A percentile compares a stretch with the other conserved stretches of the same genome.
Conservation (phyloP, 2,797 vertebrate species). For the Myotis daubentonii region DNA sequence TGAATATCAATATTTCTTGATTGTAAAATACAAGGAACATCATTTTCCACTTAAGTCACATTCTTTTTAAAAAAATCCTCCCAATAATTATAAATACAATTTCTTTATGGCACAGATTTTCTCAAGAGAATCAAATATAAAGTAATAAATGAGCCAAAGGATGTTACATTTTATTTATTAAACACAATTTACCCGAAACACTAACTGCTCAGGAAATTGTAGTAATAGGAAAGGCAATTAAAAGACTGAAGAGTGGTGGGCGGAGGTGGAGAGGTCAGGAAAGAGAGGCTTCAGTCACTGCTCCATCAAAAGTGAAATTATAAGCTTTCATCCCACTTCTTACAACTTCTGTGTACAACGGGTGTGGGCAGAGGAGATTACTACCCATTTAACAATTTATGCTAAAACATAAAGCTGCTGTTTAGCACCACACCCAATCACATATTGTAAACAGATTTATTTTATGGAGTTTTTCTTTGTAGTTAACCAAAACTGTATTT, state of each 20-base stretch:
- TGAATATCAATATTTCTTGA: background rate
- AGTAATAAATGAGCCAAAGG: slow-evolving; percentile 29
- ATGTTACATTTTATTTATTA: slow-evolving; percentile 5
- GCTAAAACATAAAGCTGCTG: slow-evolving; percentile 56
- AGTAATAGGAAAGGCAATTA: background rate
- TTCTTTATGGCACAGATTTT: background rate
- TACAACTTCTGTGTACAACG: slow-evolving; percentile 26
- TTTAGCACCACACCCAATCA: slow-evolving; percentile 60
- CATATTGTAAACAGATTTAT: slow-evolving; percentile 65
- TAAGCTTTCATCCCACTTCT: slow-evolving; percentile 1
- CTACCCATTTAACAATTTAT: slow-evolving; percentile 60
- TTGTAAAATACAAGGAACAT: background rate
- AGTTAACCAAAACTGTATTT: slow-evolving; percentile 65
- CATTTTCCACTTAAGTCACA: background rate
- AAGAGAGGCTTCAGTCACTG: slow-evolving; percentile 8
- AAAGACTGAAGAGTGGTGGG: background rate
- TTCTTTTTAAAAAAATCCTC: background rate
- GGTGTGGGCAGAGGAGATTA: slow-evolving; percentile 48
- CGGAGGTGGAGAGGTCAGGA: background rate
- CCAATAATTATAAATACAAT: background rate
- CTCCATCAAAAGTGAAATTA: slow-evolving; percentile 50
- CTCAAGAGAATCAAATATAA: background rate
- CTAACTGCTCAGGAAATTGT: background rate
- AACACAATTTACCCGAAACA: background rate
- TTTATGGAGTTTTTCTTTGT: slow-evolving; percentile 65